A percentile compares a stretch with the other conserved stretches of the same genome.
These are phyloP conservation scores for Frankliniella fusca DNA, from an alignment of 2,888 invertebrate genomes.

Conservation along the genomic window DNA sequence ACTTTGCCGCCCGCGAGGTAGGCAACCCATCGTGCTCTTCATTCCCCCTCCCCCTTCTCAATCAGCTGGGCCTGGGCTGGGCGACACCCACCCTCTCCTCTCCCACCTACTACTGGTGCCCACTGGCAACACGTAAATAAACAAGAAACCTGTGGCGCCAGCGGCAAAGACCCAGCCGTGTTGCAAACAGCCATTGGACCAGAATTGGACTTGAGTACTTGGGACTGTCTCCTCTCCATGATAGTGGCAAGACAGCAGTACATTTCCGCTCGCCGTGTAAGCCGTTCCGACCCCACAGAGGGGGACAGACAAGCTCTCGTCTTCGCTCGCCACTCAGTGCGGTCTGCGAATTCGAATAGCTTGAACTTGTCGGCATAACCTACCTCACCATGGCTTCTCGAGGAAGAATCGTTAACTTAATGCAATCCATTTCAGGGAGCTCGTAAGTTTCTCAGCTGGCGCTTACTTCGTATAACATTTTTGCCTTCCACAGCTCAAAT, in stretches of 20 bases:
- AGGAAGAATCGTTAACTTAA: constrained; percentile 31
- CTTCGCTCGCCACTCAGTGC: no score
- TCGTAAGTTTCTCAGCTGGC: no score
- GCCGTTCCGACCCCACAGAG: no score
- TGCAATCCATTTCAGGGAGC: constrained; percentile 31
- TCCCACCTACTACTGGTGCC: no score
- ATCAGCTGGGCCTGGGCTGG: not conserved
- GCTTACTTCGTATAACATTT: not conserved
- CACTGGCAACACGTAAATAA: not conserved
- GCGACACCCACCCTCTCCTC: not conserved
- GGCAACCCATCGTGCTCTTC: not conserved
- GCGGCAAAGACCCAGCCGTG: not conserved
- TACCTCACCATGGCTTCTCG: constrained; percentile 12
- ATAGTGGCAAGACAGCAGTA: no score
- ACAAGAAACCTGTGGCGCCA: not conserved
- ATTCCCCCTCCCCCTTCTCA: not conserved
- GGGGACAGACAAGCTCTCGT: no score
- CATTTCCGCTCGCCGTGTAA: no score
- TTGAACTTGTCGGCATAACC: no score
- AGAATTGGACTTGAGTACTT: not conserved
- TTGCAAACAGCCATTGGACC: not conserved
- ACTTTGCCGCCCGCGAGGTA: not conserved
- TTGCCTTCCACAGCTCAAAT: no score
- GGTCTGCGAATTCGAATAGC: no score
- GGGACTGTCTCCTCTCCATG: no score